Conservation (phyloP, 2,888 invertebrate species). For the Platerodrilus igneus region DNA sequence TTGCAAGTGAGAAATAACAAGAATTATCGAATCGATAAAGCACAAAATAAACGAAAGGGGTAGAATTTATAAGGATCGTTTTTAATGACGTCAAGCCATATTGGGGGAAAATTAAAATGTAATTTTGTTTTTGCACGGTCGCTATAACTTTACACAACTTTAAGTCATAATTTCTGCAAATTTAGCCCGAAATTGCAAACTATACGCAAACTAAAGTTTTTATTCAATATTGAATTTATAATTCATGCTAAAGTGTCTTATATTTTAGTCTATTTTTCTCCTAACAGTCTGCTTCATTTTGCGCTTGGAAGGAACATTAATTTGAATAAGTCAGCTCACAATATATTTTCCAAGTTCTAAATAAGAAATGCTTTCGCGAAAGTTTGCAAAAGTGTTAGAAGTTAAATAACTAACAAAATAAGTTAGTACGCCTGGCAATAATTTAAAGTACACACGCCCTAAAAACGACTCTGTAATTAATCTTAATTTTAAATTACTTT, state of each 20-base stretch:
- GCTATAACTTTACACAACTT: constrained; percentile 20
- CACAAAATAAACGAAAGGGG: constrained; percentile 1
- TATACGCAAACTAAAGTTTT: constrained; percentile 16
- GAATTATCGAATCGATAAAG: constrained; percentile 1
- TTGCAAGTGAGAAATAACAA: too few relatives aligned
- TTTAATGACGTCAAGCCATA: constrained; percentile 24
- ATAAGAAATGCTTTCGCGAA: constrained; percentile 22
- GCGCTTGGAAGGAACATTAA: background rate
- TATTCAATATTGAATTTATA: constrained; percentile 15
- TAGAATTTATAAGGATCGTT: constrained; percentile 16
- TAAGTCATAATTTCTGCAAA: constrained; percentile 22
- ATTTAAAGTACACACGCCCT: constrained; percentile 37
- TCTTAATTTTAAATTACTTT: constrained; percentile 46
- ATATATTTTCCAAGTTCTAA: constrained; percentile 24
- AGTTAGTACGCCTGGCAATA: constrained; percentile 26
- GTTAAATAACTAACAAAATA: constrained; percentile 35
- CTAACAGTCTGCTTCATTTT: constrained; percentile 5
- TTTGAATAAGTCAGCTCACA: constrained; percentile 6
- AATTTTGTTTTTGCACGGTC: constrained; percentile 26
- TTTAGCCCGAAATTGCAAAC: constrained; percentile 18
- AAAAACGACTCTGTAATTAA: constrained; percentile 44
- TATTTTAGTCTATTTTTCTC: constrained; percentile 7
- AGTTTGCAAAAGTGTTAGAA: constrained; percentile 26
- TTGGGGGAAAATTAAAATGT: constrained; percentile 26
- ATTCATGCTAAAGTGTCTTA: constrained; percentile 8